Conservation (phyloP, 2,113 vertebrate genomes). For the Myotis lucifugus region DNA sequence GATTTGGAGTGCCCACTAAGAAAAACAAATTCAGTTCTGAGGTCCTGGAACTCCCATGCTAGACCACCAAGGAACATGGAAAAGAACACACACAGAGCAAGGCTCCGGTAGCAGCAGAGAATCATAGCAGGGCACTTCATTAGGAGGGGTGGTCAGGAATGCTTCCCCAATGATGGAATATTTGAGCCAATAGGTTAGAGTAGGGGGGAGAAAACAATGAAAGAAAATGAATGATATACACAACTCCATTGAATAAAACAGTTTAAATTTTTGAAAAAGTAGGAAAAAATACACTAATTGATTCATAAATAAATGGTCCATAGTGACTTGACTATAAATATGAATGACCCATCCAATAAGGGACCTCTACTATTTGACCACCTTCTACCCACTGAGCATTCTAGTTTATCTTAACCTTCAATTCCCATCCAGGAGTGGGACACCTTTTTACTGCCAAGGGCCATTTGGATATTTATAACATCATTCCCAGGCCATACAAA, state of each 20-base stretch:
- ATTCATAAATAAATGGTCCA: not conserved
- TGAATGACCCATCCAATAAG: too few species aligned
- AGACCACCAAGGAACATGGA: not conserved
- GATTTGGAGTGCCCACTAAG: not conserved
- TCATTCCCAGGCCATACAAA: too few species aligned
- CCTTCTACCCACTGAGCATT: too few species aligned
- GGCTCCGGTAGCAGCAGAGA: rapidly evolving
- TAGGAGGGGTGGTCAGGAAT: rapidly evolving
- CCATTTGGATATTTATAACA: too few species aligned
- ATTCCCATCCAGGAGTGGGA: not conserved
- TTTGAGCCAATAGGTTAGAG: not conserved
- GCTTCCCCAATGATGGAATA: not conserved
- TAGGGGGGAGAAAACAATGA: not conserved
- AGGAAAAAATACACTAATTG: not conserved
- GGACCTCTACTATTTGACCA: too few species aligned
- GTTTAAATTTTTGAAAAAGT: not conserved
- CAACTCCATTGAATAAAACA: not conserved
- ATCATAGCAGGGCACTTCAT: rapidly evolving
- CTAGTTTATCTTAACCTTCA: not conserved
- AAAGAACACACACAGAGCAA: not conserved
- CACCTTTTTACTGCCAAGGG: too few species aligned
- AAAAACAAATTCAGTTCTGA: not conserved
- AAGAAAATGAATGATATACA: not conserved
- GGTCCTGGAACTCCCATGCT: not conserved
- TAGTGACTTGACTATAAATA: not conserved